phyloP scores from a whole-genome alignment of 2,113 vertebrate genomes.

The Ifrita kowaldi region DNA sequence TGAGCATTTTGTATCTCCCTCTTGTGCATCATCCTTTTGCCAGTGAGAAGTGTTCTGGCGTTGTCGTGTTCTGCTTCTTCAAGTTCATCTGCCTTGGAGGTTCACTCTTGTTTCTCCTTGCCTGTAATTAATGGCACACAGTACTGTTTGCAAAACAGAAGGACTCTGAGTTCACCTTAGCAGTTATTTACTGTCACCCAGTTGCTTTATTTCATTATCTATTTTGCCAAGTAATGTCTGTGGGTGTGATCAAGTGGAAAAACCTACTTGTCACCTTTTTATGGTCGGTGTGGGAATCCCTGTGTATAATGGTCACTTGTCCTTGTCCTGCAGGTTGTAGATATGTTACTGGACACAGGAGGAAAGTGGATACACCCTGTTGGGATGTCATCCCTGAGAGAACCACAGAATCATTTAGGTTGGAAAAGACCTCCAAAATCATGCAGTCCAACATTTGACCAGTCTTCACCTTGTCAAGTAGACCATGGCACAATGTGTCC shows the following conservation, averaged over 20 bases:
- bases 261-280: background rate
- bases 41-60: accelerated
- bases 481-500: background rate
- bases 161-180: constrained; percentile 6
- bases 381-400: background rate
- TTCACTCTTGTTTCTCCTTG: background rate
- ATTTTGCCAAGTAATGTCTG: background rate
- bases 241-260: constrained; percentile 19
- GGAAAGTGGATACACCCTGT: background rate
- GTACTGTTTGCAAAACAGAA: background rate
- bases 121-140: background rate
- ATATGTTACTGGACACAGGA: background rate
- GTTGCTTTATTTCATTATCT: background rate
- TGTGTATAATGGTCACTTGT: background rate
- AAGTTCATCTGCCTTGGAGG: background rate
- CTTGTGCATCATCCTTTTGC: background rate
- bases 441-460: background rate
- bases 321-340: background rate
- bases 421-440: background rate
- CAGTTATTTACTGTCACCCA: constrained; percentile 3
- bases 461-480: background rate
- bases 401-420: background rate
- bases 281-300: background rate
- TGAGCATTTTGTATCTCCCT: background rate
- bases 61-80: background rate